Evolutionary conservation across 2,113 vertebrate genomes (phyloP), one percentile per base, ranked within the genome.

Genomic region (Halcyon malimbica): DNA sequence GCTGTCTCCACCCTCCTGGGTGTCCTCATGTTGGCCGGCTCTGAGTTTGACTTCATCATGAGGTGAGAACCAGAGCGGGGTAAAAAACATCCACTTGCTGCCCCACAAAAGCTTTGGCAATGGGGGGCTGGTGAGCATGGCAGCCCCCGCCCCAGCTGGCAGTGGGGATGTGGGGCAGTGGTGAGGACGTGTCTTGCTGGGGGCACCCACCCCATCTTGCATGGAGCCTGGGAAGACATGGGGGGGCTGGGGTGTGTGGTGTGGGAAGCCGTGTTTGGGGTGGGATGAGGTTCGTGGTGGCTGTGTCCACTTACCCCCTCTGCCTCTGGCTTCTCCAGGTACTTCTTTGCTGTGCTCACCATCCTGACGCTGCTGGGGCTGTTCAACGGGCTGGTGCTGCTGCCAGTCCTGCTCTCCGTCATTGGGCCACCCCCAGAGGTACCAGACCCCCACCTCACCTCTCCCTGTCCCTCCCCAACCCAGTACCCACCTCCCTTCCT

Each of bases 261-360:
- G 21, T 39, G 37, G 29, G 39, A 76, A 70, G 44, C n/a, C 2
- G 0, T 50, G 23, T 83, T 87, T 68, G 53, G 14, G 25, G 16
- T 41, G 41, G 35, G 21, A 51, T 0, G 2, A 46, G 28, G 42
- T 46, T 87, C 4, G 2, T 23, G 46, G 46, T 11, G 14, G 11
- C 29, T 39, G 11, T 63, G 12, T 16, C 56, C 4, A 7, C 70
- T 94, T 82, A 91, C 25, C 5, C 41, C 6, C 7, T 83, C 39
- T 78, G 31, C 56, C 54, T 54, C 0, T 2, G 23, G 1, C 9
- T 9, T 39, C 48, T 39, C 25, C 70, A 99, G 99, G 97, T 99
- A 99, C 96, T 99, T 99, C 97, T 99, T 99, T 44, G 98, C 99
- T 1, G 99, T 99, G 83, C 97, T 99, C 91, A 99, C 99, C 33